Evolutionary conservation across 2,113 vertebrate species (phyloP), one percentile per base, ranked within the genome.

Genomic region (Pangasianodon gigas): DNA sequence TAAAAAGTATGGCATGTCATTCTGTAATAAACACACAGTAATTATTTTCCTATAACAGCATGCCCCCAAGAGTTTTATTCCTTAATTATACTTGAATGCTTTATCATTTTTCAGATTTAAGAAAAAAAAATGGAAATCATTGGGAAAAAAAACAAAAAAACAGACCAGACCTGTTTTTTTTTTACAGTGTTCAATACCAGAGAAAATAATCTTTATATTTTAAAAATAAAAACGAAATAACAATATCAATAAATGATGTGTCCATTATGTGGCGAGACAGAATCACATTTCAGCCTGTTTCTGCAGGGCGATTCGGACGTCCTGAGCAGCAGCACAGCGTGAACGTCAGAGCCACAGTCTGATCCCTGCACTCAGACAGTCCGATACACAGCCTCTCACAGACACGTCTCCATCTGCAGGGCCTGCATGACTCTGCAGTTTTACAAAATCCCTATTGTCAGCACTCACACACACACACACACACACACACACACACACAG

Each of bases 361-460:
- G 60, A 77, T 87, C 37, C 16, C 85, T n/a, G 85, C 5, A 32
- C 69, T 85, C 26, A 29, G 37, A 90, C 85, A 74, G 18, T 87
- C 69, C 37, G 21, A 41, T 26, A 67, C 80, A 85, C 48, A 80
- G 37, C 54, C 71, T 48, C 65, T 69, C 46, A 46, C 85, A 44
- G 85, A 79, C 65, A 32, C 32, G 60, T 21, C 81, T 85, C 60
- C 52, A 82, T 81, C 79, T 75, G 89, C 85, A 89, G 71, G n/a
- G 87, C 77, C 80, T 88, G 88, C 81, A 92, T 88, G 90, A 89
- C 91, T 80, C 81, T 80, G 89, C 87, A 89, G 44, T 90, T 89
- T 92, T 67, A 85, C 48, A 85, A 91, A 92, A 89, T 58, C 74
- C 26, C 58, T 74, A 37, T 56, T 21, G 37, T 92, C 89, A 91